Percentiles rank a stretch among this genome's conserved stretches.
phyloP scores from a whole-genome alignment of 2,797 vertebrate species.

The Sarcoramphus papa region DNA sequence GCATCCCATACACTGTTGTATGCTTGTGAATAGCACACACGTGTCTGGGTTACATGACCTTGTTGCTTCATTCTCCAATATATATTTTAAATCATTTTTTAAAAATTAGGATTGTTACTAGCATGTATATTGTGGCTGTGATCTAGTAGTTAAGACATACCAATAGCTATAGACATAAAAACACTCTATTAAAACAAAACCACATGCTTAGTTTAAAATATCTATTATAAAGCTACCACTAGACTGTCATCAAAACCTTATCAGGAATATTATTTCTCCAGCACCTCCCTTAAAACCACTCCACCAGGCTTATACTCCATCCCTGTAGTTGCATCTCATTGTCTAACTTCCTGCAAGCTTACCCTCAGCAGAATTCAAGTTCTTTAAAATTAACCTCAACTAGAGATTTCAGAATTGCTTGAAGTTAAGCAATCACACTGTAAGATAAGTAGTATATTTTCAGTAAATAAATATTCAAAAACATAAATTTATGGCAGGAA shows the following conservation, averaged over 20 bases:
- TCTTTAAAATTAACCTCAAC: not conserved
- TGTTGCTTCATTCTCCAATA: not conserved
- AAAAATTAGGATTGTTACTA: not conserved
- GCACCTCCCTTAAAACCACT: not conserved
- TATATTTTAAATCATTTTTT: not conserved
- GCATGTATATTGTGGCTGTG: not conserved
- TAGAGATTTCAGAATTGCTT: not conserved
- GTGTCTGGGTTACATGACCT: not conserved
- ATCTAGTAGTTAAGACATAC: not conserved
- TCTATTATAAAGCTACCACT: not conserved
- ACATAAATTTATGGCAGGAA: not conserved
- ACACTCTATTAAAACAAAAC: not conserved
- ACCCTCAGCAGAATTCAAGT: not conserved
- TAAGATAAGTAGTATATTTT: not conserved
- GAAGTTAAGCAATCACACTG: not conserved
- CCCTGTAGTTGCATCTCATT: not conserved
- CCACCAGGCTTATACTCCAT: not conserved
- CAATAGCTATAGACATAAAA: not conserved
- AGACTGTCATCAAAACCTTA: not conserved
- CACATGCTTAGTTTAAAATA: not conserved
- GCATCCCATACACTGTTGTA: rapidly evolving
- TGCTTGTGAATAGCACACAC: not conserved
- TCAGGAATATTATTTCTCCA: not conserved
- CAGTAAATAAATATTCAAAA: not conserved
- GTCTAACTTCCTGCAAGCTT: not conserved